Conservation (phyloP, 2,113 vertebrate species). For the Agapornis roseicollis region DNA sequence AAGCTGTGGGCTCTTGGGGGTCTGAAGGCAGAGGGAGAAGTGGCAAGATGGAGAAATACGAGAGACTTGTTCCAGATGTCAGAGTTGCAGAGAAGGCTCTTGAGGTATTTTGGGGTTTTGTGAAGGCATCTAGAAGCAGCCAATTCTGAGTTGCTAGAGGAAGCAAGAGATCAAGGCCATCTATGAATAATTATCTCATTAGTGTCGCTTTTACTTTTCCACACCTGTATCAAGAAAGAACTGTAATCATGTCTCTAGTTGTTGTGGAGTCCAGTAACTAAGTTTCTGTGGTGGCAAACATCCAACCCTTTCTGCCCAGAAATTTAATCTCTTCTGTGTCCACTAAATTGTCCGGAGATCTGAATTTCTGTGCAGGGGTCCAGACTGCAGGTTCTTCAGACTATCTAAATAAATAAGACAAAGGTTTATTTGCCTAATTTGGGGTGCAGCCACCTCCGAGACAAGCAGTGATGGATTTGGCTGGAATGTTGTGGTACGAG, state of each 20-base stretch:
- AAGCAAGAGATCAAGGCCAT: neutral
- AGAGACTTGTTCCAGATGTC: neutral
- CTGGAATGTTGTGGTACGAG: neutral
- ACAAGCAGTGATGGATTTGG: neutral
- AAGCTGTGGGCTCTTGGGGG: neutral
- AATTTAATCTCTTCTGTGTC: neutral
- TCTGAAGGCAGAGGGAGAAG: neutral
- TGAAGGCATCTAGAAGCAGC: neutral
- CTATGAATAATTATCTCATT: neutral
- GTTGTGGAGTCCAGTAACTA: neutral
- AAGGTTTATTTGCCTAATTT: neutral
- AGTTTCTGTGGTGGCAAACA: neutral
- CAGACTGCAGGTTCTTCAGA: neutral
- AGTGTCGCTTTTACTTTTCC: conserved; percentile 4
- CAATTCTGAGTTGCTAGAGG: neutral
- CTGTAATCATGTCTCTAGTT: neutral
- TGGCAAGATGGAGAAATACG: neutral
- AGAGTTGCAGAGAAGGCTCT: neutral
- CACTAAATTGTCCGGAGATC: neutral
- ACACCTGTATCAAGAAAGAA: neutral
- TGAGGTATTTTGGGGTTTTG: neutral
- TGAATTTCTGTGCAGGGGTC: neutral
- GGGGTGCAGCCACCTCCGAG: neutral
- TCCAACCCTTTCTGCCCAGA: neutral
- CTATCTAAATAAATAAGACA: neutral